Evolutionary conservation across 2,797 vertebrate species (phyloP).

Genomic region (Liasis olivaceus): DNA sequence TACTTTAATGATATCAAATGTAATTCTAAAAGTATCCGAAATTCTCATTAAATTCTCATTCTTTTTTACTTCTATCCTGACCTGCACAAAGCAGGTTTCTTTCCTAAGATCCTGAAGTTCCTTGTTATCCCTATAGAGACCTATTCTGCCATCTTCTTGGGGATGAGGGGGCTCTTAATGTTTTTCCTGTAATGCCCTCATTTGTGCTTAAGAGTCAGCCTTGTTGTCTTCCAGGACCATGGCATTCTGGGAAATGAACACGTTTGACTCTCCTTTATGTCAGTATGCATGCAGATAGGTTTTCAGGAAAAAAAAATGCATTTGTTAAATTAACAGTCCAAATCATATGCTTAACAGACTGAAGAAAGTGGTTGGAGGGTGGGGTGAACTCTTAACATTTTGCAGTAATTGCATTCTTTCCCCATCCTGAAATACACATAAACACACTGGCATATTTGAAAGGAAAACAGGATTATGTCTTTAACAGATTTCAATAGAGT

Average conservation of each 20-base stretch:
- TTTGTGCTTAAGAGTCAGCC: not conserved
- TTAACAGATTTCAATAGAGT: slow-evolving; percentile 35
- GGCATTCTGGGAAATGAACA: not conserved
- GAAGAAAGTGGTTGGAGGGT: not conserved
- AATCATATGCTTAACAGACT: slow-evolving; percentile 39
- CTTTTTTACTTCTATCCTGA: not conserved
- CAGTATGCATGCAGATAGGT: slow-evolving; percentile 19
- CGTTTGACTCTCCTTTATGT: slow-evolving; percentile 26
- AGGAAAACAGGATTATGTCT: slow-evolving; percentile 24
- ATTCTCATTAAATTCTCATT: not conserved
- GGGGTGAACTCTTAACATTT: slow-evolving; percentile 10
- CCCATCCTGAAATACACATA: not conserved
- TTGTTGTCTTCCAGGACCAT: not conserved
- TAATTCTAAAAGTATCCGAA: not conserved
- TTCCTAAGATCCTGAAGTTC: not conserved
- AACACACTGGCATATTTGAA: not conserved
- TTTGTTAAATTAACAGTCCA: not conserved
- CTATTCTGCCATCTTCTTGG: not conserved
- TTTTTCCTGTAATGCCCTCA: not conserved
- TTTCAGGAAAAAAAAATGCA: not conserved
- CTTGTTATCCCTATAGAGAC: not conserved
- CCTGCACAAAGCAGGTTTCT: not conserved
- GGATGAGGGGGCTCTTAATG: not conserved
- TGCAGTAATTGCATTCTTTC: slow-evolving; percentile 3
- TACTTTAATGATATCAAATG: not conserved